phyloP scores from a whole-genome alignment of 2,113 vertebrate species.

The Oreochromis aureus region DNA sequence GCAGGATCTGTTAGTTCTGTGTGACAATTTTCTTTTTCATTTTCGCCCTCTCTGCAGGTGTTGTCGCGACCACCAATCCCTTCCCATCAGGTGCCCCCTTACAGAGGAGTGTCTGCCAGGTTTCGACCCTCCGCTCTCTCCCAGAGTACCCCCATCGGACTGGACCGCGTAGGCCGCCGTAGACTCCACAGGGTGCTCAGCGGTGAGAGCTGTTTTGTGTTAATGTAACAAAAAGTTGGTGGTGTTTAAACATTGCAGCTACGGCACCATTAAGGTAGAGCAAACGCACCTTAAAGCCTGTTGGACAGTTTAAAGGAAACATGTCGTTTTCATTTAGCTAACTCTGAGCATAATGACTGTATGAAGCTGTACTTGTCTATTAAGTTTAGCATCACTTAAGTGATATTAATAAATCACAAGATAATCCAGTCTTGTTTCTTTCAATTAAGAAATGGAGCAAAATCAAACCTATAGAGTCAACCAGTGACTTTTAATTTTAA shows the following conservation, averaged over 20 bases:
- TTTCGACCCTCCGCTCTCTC: slow-evolving; percentile 85
- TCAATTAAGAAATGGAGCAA: background rate
- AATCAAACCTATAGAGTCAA: background rate
- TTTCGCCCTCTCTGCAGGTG: slow-evolving; percentile 62
- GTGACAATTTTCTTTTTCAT: background rate
- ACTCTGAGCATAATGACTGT: background rate
- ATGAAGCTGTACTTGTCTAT: background rate
- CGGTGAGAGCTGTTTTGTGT: slow-evolving; percentile 70
- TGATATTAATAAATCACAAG: background rate
- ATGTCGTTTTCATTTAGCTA: background rate
- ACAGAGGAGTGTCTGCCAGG: slow-evolving; percentile 87
- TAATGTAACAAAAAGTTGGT: background rate
- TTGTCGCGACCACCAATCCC: slow-evolving; percentile 83
- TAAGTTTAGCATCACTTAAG: background rate
- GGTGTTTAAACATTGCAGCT: background rate
- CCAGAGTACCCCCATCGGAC: slow-evolving; percentile 92
- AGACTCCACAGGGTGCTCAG: slow-evolving; percentile 81
- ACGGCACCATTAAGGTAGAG: background rate
- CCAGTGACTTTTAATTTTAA: background rate
- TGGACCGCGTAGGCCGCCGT: slow-evolving; percentile 85
- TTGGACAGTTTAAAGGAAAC: background rate
- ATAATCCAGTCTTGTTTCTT: background rate
- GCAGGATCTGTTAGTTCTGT: background rate
- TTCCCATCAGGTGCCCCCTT: slow-evolving; percentile 89
- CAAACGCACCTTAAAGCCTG: background rate